A percentile compares a stretch with the other conserved stretches of the same genome.
phyloP scores from a whole-genome alignment of 2,888 invertebrate species.

The Cryptosula pallasiana region DNA sequence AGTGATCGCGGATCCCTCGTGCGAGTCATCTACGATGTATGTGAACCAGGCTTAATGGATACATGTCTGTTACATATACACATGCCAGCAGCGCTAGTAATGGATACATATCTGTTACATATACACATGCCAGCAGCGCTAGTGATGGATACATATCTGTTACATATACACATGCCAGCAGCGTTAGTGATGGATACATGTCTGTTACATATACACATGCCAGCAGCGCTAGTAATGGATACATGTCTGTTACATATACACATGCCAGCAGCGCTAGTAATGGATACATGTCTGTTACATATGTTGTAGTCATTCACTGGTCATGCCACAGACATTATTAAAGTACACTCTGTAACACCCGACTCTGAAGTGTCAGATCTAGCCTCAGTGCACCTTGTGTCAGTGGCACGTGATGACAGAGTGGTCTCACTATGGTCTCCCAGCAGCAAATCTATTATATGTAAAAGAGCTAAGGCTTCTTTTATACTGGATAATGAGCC shows the following conservation, averaged over 20 bases:
- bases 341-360: neutral
- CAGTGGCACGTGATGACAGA: slow-evolving; percentile 6
- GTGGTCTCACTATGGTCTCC: slow-evolving; percentile 11
- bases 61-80: no score
- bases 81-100: no score
- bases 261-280: neutral
- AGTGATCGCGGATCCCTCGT: no score
- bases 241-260: neutral
- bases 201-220: no score
- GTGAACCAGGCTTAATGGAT: no score
- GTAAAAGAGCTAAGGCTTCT: slow-evolving; percentile 17
- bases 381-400: neutral
- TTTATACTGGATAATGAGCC: slow-evolving; percentile 21
- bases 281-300: no score
- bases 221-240: neutral
- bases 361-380: neutral
- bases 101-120: no score
- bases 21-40: no score
- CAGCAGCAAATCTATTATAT: neutral
- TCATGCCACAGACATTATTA: slow-evolving; percentile 3
- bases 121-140: no score
- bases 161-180: no score
- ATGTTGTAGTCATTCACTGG: neutral
- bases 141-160: no score
- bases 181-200: no score